Conservation (phyloP, 2,888 invertebrate genomes). For the Therioaphis trifolii region DNA sequence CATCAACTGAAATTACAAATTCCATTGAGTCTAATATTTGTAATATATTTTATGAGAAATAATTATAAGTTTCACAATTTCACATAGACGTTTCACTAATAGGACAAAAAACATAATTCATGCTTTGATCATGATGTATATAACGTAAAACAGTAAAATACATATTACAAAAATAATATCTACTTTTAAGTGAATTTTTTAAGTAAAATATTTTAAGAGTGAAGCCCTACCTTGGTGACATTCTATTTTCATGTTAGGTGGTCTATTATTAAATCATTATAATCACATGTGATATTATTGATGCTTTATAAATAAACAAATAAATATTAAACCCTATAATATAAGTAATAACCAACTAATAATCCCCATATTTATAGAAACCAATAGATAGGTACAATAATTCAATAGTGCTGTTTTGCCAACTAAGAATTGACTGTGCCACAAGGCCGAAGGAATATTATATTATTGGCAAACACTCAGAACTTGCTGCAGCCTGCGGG, state of each 20-base stretch:
- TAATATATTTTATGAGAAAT: too few relatives aligned
- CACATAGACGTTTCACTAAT: too few relatives aligned
- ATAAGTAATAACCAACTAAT: conserved; percentile 1
- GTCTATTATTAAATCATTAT: neutral
- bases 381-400: conserved; percentile 33
- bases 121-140: too few relatives aligned
- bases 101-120: too few relatives aligned
- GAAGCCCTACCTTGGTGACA: neutral
- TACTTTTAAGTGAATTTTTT: too few relatives aligned
- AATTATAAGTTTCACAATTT: too few relatives aligned
- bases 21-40: too few relatives aligned
- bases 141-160: too few relatives aligned
- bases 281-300: neutral
- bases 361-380: neutral
- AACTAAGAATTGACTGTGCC: conserved; percentile 49
- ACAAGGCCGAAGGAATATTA: conserved; percentile 48
- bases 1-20: too few relatives aligned
- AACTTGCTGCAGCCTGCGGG: conserved; percentile 35
- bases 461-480: conserved; percentile 54
- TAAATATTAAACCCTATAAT: neutral
- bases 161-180: too few relatives aligned
- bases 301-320: conserved; percentile 20
- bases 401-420: conserved; percentile 30
- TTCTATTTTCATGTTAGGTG: neutral
- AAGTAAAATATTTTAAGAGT: neutral